Evolutionary conservation across 2,113 vertebrate genomes (phyloP).

Genomic region (Tragulus kanchil): DNA sequence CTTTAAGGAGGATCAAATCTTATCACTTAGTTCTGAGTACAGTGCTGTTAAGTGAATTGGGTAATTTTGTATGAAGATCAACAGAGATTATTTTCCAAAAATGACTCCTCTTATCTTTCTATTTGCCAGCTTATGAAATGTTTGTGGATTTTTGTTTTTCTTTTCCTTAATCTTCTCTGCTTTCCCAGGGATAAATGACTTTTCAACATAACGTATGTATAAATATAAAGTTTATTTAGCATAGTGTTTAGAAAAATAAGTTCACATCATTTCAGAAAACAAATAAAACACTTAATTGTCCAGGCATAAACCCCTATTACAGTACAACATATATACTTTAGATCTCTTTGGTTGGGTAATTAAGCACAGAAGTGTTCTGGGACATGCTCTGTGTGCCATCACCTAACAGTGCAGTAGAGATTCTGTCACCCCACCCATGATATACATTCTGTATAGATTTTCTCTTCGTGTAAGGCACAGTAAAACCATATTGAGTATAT

Average conservation of each 20-base stretch:
- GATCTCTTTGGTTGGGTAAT: conserved; percentile 95
- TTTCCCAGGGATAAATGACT: conserved; percentile 41
- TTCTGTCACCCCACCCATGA: conserved; percentile 85
- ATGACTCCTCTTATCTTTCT: not conserved
- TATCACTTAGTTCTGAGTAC: not conserved
- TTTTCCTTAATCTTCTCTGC: not conserved
- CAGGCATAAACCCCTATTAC: conserved; percentile 93
- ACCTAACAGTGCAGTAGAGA: conserved; percentile 89
- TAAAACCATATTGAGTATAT: conserved; percentile 86
- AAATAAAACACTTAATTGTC: conserved; percentile 95
- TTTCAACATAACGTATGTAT: conserved; percentile 90
- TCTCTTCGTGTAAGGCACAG: conserved; percentile 90
- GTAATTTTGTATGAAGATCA: conserved; percentile 38
- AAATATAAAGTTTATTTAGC: conserved; percentile 99
- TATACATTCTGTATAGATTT: conserved; percentile 86
- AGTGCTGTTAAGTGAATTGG: not conserved
- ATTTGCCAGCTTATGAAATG: conserved; percentile 20
- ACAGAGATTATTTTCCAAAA: conserved; percentile 27
- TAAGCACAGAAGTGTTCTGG: conserved; percentile 91
- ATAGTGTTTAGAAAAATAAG: conserved; percentile 99
- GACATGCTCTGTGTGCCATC: conserved; percentile 88
- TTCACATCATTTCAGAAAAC: conserved; percentile 99
- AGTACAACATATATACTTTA: conserved; percentile 92
- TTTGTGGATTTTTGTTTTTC: not conserved
- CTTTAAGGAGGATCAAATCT: conserved; percentile 6